These are phyloP conservation scores for Drosophila kambysellisi DNA, from an alignment of 2,888 invertebrate genomes.

Conservation along the genomic window DNA sequence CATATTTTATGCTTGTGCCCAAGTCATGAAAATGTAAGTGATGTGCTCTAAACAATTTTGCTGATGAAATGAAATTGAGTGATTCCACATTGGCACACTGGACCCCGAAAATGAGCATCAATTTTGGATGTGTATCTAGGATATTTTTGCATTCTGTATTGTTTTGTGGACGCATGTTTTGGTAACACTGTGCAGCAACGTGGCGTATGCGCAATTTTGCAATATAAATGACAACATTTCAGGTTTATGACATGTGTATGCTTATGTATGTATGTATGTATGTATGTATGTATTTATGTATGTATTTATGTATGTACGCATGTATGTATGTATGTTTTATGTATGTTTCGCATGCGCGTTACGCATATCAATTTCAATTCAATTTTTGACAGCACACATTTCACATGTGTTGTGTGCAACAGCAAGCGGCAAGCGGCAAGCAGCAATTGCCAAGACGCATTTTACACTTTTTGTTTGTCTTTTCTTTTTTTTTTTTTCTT, in stretches of 20 bases:
- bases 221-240: conserved; percentile 72
- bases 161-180: conserved; percentile 9
- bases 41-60: conserved; percentile 75
- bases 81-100: conserved; percentile 51
- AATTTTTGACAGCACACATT: conserved; percentile 69
- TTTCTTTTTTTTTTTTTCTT: neutral
- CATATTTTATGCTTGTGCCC: conserved; percentile 64
- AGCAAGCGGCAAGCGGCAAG: conserved; percentile 34
- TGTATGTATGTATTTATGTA: no score
- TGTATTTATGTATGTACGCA: neutral
- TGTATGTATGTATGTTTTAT: no score
- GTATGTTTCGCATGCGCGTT: conserved; percentile 39
- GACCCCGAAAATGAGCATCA: neutral
- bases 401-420: conserved; percentile 35
- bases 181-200: conserved; percentile 41
- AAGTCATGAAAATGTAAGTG: conserved; percentile 76
- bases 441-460: conserved; percentile 39
- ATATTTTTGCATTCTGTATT: conserved; percentile 6
- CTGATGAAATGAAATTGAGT: conserved; percentile 78
- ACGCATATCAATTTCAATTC: conserved; percentile 79
- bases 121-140: conserved; percentile 10
- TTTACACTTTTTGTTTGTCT: conserved; percentile 35
- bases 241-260: conserved; percentile 63
- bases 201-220: conserved; percentile 77
- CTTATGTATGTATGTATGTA: conserved; percentile 2